These are phyloP conservation scores for Pristis pectinata DNA, from an alignment of 2,797 vertebrate genomes.

Conservation along the genomic window DNA sequence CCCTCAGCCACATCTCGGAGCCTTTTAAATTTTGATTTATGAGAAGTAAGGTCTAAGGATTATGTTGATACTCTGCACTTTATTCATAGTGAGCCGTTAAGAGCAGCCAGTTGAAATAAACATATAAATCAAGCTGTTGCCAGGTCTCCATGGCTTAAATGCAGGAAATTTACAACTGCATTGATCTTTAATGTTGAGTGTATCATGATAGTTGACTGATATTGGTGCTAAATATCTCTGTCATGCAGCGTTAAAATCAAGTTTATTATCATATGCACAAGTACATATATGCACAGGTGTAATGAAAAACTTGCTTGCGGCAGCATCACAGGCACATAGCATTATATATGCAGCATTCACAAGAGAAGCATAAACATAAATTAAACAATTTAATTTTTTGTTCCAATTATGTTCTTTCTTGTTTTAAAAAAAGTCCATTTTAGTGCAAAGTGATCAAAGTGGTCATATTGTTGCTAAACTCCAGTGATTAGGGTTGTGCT, in stretches of 20 bases:
- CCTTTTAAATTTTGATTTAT: not conserved
- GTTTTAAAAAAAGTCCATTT: too few species aligned
- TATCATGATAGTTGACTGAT: not conserved
- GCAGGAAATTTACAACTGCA: not conserved
- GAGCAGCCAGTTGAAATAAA: not conserved
- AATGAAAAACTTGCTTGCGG: too few species aligned
- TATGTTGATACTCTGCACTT: not conserved
- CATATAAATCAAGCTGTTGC: not conserved
- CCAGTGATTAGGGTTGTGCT: too few species aligned
- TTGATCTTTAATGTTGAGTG: not conserved
- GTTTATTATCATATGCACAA: too few species aligned
- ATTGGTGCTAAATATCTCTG: not conserved
- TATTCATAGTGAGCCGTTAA: not conserved
- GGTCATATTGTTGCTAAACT: too few species aligned
- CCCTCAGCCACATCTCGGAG: not conserved
- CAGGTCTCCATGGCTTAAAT: not conserved
- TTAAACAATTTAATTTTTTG: too few species aligned
- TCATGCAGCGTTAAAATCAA: not conserved
- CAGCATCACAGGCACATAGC: too few species aligned
- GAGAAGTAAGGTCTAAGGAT: not conserved
- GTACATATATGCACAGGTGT: too few species aligned
- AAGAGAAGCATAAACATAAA: too few species aligned
- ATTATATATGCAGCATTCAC: too few species aligned
- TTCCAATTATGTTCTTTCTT: too few species aligned
- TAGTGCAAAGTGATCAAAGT: too few species aligned